phyloP scores from a whole-genome alignment of 2,113 vertebrate genomes.

The Malurus elegans region DNA sequence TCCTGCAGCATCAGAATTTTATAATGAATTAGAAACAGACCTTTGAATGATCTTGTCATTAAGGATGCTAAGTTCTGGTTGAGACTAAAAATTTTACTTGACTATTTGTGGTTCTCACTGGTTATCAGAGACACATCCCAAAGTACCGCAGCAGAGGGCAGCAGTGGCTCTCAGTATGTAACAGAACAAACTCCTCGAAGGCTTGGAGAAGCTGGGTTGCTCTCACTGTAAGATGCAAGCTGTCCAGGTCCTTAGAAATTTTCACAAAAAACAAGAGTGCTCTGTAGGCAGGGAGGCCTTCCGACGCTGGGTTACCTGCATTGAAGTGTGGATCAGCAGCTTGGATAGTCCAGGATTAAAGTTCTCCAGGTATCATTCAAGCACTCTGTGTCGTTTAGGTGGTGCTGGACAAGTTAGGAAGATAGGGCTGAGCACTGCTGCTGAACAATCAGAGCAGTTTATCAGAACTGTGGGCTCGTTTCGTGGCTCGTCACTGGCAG shows the following conservation, averaged over 20 bases:
- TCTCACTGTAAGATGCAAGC: background rate
- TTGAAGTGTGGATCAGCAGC: background rate
- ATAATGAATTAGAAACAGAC: background rate
- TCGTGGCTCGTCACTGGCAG: fast-evolving
- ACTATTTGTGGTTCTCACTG: background rate
- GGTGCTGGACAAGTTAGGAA: background rate
- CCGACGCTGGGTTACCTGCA: background rate
- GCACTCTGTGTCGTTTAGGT: background rate
- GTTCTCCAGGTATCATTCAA: background rate
- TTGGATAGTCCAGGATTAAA: background rate
- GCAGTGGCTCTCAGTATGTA: background rate
- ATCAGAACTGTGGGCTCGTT: background rate
- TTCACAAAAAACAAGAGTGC: no score
- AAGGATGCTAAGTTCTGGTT: background rate
- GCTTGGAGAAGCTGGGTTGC: background rate
- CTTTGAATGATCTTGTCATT: background rate
- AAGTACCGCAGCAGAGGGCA: slow-evolving; percentile 57
- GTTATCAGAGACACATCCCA: background rate
- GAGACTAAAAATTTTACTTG: background rate
- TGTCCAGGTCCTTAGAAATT: background rate
- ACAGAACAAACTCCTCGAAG: background rate
- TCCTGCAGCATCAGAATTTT: background rate
- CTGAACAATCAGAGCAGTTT: background rate
- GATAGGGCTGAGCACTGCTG: background rate
- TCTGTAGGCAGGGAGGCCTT: background rate